Evolutionary conservation across 2,113 vertebrate species (phyloP).

Genomic region (Labeo catla): DNA sequence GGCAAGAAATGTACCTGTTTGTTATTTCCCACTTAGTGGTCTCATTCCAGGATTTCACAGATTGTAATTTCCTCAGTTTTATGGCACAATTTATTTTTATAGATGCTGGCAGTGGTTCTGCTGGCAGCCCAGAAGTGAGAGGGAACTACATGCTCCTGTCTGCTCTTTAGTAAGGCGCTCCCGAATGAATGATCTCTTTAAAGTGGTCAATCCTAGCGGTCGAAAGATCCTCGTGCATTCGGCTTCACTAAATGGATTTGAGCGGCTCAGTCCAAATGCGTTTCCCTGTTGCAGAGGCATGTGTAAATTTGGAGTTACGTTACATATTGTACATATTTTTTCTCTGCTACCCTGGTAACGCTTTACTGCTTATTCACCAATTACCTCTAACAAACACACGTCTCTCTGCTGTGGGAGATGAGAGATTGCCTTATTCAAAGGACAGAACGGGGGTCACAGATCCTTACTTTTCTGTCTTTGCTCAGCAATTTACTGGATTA

Average conservation of each 20-base stretch:
- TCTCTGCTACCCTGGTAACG: constrained; percentile 39
- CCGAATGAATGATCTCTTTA: constrained; percentile 48
- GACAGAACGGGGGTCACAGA: neutral
- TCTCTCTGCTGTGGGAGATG: constrained; percentile 46
- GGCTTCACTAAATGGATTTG: neutral
- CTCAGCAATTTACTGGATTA: constrained; percentile 5
- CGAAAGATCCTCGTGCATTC: constrained; percentile 20
- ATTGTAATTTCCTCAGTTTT: constrained; percentile 63
- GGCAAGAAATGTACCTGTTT: constrained; percentile 55
- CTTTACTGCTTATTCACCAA: constrained; percentile 53
- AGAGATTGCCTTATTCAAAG: constrained; percentile 39
- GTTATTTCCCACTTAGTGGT: constrained; percentile 62
- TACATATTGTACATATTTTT: constrained; percentile 33
- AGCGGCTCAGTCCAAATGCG: constrained; percentile 2
- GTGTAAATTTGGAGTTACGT: constrained; percentile 1
- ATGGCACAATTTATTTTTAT: constrained; percentile 66
- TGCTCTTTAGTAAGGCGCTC: constrained; percentile 39
- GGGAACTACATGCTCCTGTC: constrained; percentile 45
- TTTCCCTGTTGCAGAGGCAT: neutral
- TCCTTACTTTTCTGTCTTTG: neutral
- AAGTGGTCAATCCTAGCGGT: constrained; percentile 39
- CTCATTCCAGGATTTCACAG: constrained; percentile 59
- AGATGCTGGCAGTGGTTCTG: constrained; percentile 57
- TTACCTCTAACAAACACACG: constrained; percentile 53
- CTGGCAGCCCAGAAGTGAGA: constrained; percentile 46